Base-by-base conservation (phyloP, 2,113 vertebrate genomes). In the Miniopterus natalensis region DNA sequence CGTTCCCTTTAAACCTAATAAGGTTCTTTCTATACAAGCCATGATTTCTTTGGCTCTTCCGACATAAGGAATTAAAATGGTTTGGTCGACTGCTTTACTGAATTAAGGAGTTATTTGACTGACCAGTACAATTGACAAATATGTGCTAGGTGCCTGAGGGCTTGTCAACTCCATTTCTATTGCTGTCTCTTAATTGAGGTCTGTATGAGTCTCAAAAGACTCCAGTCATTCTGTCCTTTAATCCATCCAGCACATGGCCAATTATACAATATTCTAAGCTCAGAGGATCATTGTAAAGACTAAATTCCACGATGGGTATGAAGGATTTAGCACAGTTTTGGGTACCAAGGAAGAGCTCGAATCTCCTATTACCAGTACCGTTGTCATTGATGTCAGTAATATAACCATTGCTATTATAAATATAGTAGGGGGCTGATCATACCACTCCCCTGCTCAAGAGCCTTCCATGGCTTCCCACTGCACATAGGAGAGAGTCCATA, bases 1-100 rank as follows among this genome's bases (percentile, higher is more conserved):
- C 23, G 11, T 66, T 36, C 42, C 53, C 53, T 74, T 70, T 84
- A 71, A 47, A 23, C n/a, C 49, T 55, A 55, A 75, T 59, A 21
- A 45, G 25, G 3, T 11, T 71, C 63, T 53, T 77, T 71, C 45
- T 57, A 4, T 40, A 42, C 7, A 77, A 79, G 36, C 55, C 25
- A 8, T 8, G 63, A 23, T 40, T 13, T 20, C 45, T 51, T 36
- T 6, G 6, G 45, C 77, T 81, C 5, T 78, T 42, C 66, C n/a
- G 86, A 85, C 63, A 57, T n/a, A 79, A 78, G 40, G 68, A 55
- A 87, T 83, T 84, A 79, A 40, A 79, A 40, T 21, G 74, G 83
- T 49, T 29, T 63, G 25, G 42, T n/a, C 49, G 81, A 84, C 66
- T 10, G 7, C 42, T 74, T 88, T 83, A 53, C 61, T 63, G 45